Conservation (phyloP, 2,797 vertebrate species). For the Betta splendens region DNA sequence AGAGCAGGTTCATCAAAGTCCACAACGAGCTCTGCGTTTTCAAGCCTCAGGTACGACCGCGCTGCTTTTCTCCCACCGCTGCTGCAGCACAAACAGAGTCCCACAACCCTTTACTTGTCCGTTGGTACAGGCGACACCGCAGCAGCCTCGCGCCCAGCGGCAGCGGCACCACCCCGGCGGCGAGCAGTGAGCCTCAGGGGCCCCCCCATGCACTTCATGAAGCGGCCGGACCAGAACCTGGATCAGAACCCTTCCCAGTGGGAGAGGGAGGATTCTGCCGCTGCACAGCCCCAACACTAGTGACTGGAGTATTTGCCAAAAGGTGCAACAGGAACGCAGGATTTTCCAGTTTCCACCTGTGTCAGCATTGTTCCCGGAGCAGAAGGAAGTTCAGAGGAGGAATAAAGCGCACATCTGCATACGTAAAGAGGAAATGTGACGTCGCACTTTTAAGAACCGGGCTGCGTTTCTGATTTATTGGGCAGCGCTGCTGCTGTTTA, state of each 20-base stretch:
- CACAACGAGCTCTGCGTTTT: conserved; percentile 43
- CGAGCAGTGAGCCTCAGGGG: neutral
- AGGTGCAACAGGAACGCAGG: neutral
- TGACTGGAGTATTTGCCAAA: conserved; percentile 1
- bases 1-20: conserved; percentile 53
- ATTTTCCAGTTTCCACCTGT: conserved; percentile 15
- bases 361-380: conserved; percentile 30
- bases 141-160: conserved; percentile 4
- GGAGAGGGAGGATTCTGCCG: neutral
- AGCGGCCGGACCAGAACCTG: neutral
- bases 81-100: neutral
- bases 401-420: conserved; percentile 72
- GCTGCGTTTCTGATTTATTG: neutral
- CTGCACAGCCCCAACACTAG: conserved; percentile 22
- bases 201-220: conserved; percentile 22
- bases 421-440: conserved; percentile 48
- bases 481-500: conserved; percentile 62
- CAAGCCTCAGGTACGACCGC: conserved; percentile 62
- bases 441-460: neutral
- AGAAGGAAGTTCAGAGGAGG: conserved; percentile 63
- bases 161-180: conserved; percentile 5
- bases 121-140: conserved; percentile 37
- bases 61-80: neutral
- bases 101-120: neutral
- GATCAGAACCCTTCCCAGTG: conserved; percentile 7